These are phyloP conservation scores for Acrossocheilus wenchowensis DNA, from an alignment of 2,797 vertebrate genomes.

Conservation along the genomic window DNA sequence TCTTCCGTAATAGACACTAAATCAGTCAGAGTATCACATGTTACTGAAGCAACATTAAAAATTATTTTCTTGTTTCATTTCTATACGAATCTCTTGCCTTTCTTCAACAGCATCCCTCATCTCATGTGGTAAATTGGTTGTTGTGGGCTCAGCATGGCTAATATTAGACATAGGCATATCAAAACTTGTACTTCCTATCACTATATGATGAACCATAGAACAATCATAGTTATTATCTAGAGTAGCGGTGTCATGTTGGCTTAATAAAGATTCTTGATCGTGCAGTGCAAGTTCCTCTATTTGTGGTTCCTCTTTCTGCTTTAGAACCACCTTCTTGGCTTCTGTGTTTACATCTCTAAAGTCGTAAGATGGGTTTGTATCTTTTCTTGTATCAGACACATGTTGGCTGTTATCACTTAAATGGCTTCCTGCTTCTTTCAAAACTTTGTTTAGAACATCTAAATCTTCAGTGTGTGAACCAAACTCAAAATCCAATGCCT, in stretches of 20 bases:
- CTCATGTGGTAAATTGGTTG: not conserved
- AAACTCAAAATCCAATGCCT: not conserved
- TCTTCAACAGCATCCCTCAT: not conserved
- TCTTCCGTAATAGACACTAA: not conserved
- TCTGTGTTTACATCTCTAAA: not conserved
- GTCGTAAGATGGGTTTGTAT: not conserved
- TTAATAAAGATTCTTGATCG: not conserved
- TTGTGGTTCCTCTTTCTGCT: not conserved
- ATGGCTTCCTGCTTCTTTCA: conserved; percentile 19
- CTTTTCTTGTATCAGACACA: conserved; percentile 4
- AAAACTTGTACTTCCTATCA: not conserved
- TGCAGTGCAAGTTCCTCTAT: conserved; percentile 2
- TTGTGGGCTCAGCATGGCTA: not conserved
- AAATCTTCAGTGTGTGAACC: conserved; percentile 7
- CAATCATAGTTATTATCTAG: not conserved
- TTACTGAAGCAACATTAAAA: conserved; percentile 9
- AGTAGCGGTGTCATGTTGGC: not conserved
- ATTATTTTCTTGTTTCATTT: not conserved
- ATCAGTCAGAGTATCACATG: conserved; percentile 3
- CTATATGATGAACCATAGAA: conserved; percentile 15
- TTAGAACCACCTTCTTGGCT: not conserved
- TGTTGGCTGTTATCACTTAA: conserved; percentile 6
- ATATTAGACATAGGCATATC: not conserved
- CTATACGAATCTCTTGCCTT: not conserved
- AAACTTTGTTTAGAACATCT: conserved; percentile 14